phyloP scores from a whole-genome alignment of 1,140 invertebrate genomes.

The Maconellicoccus hirsutus region DNA sequence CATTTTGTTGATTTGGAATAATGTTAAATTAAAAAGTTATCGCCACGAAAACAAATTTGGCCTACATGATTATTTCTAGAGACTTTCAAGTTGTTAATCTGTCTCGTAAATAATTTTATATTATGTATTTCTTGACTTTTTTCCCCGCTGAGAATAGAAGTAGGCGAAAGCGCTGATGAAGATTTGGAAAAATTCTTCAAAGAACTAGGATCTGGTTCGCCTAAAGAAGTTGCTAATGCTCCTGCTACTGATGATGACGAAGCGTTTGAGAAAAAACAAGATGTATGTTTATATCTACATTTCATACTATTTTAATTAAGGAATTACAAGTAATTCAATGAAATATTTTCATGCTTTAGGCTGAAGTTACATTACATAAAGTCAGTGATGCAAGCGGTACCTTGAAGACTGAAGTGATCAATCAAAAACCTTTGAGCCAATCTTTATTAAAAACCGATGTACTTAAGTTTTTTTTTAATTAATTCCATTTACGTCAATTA shows the following conservation, averaged over 20 bases:
- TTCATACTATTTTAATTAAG: background rate
- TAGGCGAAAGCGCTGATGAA: slow-evolving; percentile 47
- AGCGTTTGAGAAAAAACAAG: slow-evolving; percentile 38
- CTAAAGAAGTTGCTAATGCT: slow-evolving; percentile 53
- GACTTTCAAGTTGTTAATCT: no score
- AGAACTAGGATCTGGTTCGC: slow-evolving; percentile 54
- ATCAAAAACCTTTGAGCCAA: slow-evolving; percentile 54
- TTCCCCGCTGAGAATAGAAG: slow-evolving; percentile 36
- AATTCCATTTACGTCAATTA: background rate
- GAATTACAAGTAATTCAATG: no score
- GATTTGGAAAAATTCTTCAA: slow-evolving; percentile 58
- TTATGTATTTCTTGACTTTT: no score
- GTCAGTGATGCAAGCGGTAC: slow-evolving; percentile 56
- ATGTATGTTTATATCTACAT: slow-evolving; percentile 32
- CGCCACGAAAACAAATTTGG: no score
- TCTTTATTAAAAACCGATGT: slow-evolving; percentile 59
- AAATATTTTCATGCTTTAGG: slow-evolving; percentile 34
- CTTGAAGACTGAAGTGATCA: slow-evolving; percentile 50
- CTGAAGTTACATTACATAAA: slow-evolving; percentile 47
- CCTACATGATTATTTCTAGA: no score
- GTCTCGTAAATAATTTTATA: no score
- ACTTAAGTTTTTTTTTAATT: slow-evolving; percentile 27
- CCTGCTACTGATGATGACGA: slow-evolving; percentile 53
- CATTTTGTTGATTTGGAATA: no score
- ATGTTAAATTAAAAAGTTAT: no score